Conservation (phyloP, 1,140 invertebrate genomes). For the Drosophila ogumai region DNA sequence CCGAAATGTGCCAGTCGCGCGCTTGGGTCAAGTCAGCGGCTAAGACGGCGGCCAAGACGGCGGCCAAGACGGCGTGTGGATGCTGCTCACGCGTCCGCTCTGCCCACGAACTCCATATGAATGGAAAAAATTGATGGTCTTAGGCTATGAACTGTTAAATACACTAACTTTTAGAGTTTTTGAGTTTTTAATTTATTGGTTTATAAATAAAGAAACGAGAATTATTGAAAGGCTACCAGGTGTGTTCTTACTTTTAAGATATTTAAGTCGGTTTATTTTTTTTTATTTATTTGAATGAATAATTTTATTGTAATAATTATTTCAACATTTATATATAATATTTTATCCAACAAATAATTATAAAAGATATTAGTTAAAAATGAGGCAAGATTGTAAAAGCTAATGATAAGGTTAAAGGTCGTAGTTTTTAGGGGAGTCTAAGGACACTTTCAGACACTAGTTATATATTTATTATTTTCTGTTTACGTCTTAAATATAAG, state of each 20-base stretch:
- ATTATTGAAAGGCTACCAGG: too few species aligned
- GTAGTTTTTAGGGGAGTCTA: neutral
- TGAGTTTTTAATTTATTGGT: neutral
- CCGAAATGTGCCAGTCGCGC: slow-evolving; percentile 64
- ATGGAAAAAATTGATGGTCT: slow-evolving; percentile 38
- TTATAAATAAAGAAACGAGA: neutral
- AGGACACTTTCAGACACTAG: neutral
- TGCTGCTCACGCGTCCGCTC: slow-evolving; percentile 66
- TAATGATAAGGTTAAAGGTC: neutral
- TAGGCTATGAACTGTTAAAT: slow-evolving; percentile 1
- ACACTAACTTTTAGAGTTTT: neutral
- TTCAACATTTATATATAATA: neutral
- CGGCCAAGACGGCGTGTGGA: slow-evolving; percentile 42
- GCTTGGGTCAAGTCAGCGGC: slow-evolving; percentile 50
- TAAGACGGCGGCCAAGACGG: slow-evolving; percentile 32
- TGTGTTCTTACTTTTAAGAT: too few species aligned
- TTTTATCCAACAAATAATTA: neutral
- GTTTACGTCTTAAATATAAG: neutral
- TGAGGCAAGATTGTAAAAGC: neutral
- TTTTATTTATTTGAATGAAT: neutral
- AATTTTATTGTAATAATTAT: neutral
- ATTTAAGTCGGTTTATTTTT: neutral
- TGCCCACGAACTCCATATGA: slow-evolving; percentile 64
- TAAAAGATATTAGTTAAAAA: neutral
- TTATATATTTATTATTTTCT: neutral